Evolutionary conservation across 1,140 invertebrate species (phyloP), one percentile per base, ranked within the genome.

Genomic region (Cyrtorhinus lividipennis): DNA sequence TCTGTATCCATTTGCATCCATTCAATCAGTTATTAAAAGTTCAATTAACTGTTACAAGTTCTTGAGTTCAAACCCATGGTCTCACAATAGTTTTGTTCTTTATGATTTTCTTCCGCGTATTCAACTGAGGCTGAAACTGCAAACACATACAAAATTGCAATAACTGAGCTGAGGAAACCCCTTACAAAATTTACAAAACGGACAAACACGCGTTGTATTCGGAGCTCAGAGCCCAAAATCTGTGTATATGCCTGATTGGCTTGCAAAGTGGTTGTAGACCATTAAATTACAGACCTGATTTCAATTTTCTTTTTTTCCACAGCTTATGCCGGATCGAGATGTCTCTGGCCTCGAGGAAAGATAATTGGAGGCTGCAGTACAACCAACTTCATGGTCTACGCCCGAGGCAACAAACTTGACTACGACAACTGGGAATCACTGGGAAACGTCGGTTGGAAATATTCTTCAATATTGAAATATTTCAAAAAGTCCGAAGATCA

Each of bases 401-500:
- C 92, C 0, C 75, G 92, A 53, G 92, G 91, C 1, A 91, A 94
- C 74, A 81, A 78, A 30, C 75, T 72, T 2, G 91, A 95, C 73
- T 95, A 92, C 69, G 87, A 95, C 71, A 78, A 85, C 15, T 97
- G 94, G 94, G 86, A 86, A n/a, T 73, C 74, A 12, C 73, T 87
- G 57, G 94, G 93, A 0, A 94, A 94, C 66, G 74, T 78, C 0
- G 90, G 91, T 1, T 97, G 94, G 94, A 86, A 85, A 1, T 96
- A 90, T 71, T 79, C 88, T 10, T 83, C 88, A 57, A 84, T 93
- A 1, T 73, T 92, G 20, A 88, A 87, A 2, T 94, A 92, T 69
- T 94, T 94, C 70, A 75, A 85, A 3, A 92, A 92, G 71, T 88
- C 87, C 0, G 89, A 92, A 73, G 86, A 90, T 71, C 87, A 90